phyloP scores from a whole-genome alignment of 2,888 invertebrate genomes.

The Calliphora vomitoria region DNA sequence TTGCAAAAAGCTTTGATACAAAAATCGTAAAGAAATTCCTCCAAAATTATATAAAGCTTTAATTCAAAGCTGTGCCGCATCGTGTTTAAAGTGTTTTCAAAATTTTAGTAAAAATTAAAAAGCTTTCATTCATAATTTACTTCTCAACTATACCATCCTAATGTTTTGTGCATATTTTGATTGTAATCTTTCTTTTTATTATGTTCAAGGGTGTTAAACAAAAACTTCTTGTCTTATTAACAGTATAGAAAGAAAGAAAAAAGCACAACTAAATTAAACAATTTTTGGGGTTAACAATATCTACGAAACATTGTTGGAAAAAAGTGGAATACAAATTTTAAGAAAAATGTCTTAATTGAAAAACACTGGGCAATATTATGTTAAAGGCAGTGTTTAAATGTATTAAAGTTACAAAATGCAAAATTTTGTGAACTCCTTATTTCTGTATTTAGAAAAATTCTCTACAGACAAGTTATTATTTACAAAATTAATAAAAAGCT shows the following conservation, averaged over 20 bases:
- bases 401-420: too few relatives aligned
- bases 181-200: slow-evolving; percentile 9
- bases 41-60: too few relatives aligned
- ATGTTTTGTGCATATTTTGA: background rate
- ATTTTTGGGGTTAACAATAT: slow-evolving; percentile 30
- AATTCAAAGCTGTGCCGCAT: too few relatives aligned
- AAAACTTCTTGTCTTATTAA: slow-evolving; percentile 39
- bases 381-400: background rate
- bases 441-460: background rate
- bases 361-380: background rate
- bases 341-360: slow-evolving; percentile 13
- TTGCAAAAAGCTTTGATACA: too few relatives aligned
- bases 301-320: background rate
- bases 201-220: slow-evolving; percentile 16
- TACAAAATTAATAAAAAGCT: too few relatives aligned
- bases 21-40: too few relatives aligned
- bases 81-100: too few relatives aligned
- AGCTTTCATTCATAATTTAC: too few relatives aligned
- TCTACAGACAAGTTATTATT: too few relatives aligned
- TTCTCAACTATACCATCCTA: background rate
- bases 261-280: slow-evolving; percentile 20
- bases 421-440: background rate
- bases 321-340: background rate
- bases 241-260: background rate
- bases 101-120: too few relatives aligned